Conservation (phyloP, 2,797 vertebrate species). For the Ceryle rudis region DNA sequence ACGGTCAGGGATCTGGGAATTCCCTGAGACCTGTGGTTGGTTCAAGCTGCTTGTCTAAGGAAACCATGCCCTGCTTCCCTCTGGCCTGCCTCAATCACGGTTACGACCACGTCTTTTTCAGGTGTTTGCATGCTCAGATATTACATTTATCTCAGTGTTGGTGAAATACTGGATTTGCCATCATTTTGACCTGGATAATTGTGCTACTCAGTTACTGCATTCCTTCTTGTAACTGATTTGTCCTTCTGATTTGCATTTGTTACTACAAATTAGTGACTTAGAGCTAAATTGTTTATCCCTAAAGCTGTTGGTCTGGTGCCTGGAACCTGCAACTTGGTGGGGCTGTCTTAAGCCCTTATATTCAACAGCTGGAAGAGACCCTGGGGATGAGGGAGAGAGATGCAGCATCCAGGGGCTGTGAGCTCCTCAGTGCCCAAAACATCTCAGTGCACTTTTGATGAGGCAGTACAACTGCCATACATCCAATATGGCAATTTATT, state of each 20-base stretch:
- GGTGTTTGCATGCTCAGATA: neutral
- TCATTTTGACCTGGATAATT: too few species aligned
- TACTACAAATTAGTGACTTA: neutral
- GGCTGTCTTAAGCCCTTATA: neutral
- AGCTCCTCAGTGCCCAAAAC: neutral
- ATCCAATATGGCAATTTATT: neutral
- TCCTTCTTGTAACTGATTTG: too few species aligned
- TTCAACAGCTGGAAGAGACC: neutral
- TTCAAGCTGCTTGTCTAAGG: rapidly evolving
- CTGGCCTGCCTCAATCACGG: rapidly evolving
- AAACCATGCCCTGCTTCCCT: neutral
- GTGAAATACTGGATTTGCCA: neutral
- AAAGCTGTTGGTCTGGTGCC: neutral
- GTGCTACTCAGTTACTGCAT: neutral
- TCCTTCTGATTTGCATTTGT: neutral
- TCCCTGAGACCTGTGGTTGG: neutral
- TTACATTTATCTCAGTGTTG: neutral
- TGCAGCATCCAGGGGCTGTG: neutral
- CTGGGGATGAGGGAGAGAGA: neutral
- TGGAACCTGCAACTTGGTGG: neutral
- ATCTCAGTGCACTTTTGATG: neutral
- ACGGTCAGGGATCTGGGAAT: rapidly evolving
- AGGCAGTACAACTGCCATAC: neutral
- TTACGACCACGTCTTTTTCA: rapidly evolving
- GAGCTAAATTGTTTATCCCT: neutral